Conservation (phyloP, 30 jellyfish, hydroid and myxozoan species). For the Chrysaora quinquecirrha region DNA sequence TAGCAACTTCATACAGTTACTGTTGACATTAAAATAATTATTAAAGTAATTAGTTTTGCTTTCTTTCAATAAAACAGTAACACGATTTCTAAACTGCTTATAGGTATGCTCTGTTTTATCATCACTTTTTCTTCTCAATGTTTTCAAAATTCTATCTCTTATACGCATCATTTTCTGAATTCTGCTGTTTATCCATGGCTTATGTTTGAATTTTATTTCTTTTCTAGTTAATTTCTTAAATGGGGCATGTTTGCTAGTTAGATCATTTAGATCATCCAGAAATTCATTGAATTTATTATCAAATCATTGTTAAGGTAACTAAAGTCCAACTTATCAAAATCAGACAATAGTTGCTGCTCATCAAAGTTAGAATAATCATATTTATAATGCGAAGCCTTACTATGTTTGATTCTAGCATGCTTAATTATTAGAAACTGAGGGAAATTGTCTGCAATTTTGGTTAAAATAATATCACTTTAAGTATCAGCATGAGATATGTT, state of each 20-base stretch:
- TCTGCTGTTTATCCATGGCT: conserved; percentile 23
- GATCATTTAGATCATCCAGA: conserved; percentile 6
- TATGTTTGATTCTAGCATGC: not conserved
- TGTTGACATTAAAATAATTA: conserved; percentile 4
- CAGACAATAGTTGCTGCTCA: conserved; percentile 14
- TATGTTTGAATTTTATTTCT: conserved; percentile 18
- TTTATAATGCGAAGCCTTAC: not conserved
- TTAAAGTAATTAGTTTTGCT: conserved; percentile 33
- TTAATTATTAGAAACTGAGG: not conserved
- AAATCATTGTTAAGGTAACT: conserved; percentile 6
- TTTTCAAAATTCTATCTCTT: conserved; percentile 19
- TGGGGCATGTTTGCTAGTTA: conserved; percentile 35
- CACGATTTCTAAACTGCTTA: conserved; percentile 40
- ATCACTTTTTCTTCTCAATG: not conserved
- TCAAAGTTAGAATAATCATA: conserved; percentile 23
- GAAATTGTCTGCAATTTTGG: conserved; percentile 3
- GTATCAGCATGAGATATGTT: conserved; percentile 26
- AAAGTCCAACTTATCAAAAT: conserved; percentile 18
- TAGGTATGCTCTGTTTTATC: not conserved
- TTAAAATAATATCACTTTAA: conserved; percentile 23
- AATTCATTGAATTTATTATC: conserved; percentile 16
- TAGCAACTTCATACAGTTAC: not conserved
- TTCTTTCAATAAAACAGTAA: conserved; percentile 5
- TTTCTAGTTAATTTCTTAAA: conserved; percentile 2
- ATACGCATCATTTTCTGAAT: no score